phyloP scores from a whole-genome alignment of 2,113 vertebrate species.

The Sander lucioperca region DNA sequence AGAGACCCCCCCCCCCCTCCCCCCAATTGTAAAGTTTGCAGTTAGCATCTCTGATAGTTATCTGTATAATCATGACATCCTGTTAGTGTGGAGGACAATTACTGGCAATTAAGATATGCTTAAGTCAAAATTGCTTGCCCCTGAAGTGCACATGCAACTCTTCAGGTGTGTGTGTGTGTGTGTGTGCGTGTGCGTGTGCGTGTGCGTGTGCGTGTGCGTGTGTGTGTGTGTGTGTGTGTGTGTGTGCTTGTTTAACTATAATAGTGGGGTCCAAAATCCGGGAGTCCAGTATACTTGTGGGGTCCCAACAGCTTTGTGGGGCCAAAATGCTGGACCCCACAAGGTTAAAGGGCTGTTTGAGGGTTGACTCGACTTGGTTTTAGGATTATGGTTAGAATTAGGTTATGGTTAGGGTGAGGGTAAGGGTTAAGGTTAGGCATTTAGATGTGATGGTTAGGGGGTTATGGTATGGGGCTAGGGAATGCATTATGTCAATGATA shows the following conservation, averaged over 20 bases:
- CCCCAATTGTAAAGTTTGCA: constrained; percentile 25
- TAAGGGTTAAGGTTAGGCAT: no score
- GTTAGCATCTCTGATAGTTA: constrained; percentile 3
- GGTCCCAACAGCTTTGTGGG: no score
- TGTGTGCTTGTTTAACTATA: background rate
- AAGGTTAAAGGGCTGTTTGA: no score
- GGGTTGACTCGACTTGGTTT: no score
- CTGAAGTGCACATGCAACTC: background rate
- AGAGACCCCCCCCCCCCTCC: background rate
- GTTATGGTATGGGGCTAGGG: no score
- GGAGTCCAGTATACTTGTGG: no score
- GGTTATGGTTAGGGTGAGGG: no score
- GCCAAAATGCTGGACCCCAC: no score
- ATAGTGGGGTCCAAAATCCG: no score
- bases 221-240: background rate
- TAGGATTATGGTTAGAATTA: no score
- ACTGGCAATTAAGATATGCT: background rate
- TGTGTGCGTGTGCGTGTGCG: constrained; percentile 34
- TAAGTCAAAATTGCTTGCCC: background rate
- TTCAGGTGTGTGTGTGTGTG: background rate
- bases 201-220: constrained; percentile 11
- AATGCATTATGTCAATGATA: no score
- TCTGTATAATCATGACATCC: background rate
- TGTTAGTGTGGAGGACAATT: background rate
- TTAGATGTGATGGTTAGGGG: no score